Base-by-base conservation (phyloP, 1,140 invertebrate genomes). In the Zaprionus vittiger region DNA sequence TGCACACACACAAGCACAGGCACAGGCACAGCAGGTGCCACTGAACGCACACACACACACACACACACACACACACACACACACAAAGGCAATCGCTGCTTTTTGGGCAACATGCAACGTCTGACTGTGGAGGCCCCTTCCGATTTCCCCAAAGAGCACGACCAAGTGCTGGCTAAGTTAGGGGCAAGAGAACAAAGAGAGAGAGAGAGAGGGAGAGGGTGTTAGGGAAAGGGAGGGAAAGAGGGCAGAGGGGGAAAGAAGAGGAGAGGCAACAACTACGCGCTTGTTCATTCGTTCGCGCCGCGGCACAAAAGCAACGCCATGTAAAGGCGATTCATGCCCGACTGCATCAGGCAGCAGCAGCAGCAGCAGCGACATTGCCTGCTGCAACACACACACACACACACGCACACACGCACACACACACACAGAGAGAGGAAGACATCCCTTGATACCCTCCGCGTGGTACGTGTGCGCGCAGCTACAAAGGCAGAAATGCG, bases 401-500 rank as follows among this genome's bases (percentile, higher is more conserved):
- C 47, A 56, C 26, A 31, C 31, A 56, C 26, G 24, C 31, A 34
- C 6, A 34, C 28, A n/a, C 11, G 28, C 28, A 47, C 31, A 54
- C 28, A 38, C 15, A 22, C 17, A 49, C 31, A 12, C 14, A 20
- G 6, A 49, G 41, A 44, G 9, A 22, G 9, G 15, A 3, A 52
- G 12, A 56, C 26, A 31, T 56, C 22, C n/a, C 28, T 41, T 38
- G 26, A 44, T 38, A 15, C 47, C 38, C 34, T 17, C n/a, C n/a
- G 37, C 14, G 14, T 15, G 37, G 4, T 61, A n/a, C 34, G n/a
- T 38, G n/a, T 38, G 28, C 17, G 20, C 54, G 44, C 71, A 69
- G 79, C 75, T 71, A 90, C 84, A 89, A 90, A 89, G 75, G 84
- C 84, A 90, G 78, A 89, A 90, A 83, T 89, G 83, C 79, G 85